Evolutionary conservation across 2,797 vertebrate genomes (phyloP).

Genomic region (Peromyscus aztecus): DNA sequence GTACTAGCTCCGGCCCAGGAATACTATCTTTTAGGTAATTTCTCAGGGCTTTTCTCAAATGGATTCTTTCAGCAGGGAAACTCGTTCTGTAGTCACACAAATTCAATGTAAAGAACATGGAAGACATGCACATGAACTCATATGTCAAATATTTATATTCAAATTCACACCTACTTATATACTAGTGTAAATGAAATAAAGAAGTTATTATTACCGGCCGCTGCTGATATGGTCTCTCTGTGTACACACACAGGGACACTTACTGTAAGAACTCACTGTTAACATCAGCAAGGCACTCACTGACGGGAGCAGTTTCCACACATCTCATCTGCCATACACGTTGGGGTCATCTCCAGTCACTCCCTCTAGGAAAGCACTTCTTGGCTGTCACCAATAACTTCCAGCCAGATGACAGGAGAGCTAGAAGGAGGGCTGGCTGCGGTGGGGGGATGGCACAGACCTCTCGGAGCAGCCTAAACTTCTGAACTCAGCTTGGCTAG

Average conservation of each 20-base stretch:
- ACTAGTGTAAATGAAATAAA: too few species aligned
- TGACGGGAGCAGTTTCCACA: neutral
- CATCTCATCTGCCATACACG: neutral
- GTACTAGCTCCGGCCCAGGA: neutral
- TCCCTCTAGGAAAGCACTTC: neutral
- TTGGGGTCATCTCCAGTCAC: neutral
- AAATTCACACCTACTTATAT: neutral
- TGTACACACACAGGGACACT: neutral
- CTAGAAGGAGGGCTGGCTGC: neutral
- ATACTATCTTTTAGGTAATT: neutral
- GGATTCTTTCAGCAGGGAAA: neutral
- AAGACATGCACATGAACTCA: neutral
- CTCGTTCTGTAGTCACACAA: neutral
- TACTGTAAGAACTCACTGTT: neutral
- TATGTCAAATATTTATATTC: conserved; percentile 13
- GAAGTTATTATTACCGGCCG: too few species aligned
- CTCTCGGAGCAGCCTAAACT: neutral
- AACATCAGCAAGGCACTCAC: neutral
- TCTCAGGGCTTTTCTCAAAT: neutral
- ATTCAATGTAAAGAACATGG: neutral
- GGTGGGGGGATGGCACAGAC: fast-evolving
- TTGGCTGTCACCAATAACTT: neutral
- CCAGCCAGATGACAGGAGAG: neutral
- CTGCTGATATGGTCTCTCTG: neutral
- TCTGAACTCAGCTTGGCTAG: neutral